phyloP scores from a whole-genome alignment of 2,888 invertebrate genomes.

The Sphaerophoria taeniata region DNA sequence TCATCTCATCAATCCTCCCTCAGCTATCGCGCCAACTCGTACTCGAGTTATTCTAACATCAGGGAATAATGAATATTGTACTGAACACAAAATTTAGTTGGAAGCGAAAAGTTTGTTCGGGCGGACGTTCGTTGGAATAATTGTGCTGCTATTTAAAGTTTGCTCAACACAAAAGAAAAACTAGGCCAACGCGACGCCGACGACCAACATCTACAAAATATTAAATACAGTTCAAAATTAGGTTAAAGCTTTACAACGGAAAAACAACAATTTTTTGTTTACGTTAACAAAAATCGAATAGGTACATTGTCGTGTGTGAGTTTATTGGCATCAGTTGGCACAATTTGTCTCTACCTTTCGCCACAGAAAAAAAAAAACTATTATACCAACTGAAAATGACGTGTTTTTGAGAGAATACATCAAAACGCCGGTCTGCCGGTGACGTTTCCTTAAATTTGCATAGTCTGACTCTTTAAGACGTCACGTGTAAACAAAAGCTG shows the following conservation, averaged over 20 bases:
- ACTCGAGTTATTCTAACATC: slow-evolving; percentile 36
- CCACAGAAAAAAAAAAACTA: background rate
- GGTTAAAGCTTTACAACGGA: background rate
- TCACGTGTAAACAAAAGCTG: background rate
- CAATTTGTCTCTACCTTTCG: slow-evolving; percentile 24
- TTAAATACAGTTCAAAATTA: background rate
- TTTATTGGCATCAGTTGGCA: slow-evolving; percentile 50
- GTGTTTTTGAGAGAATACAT: slow-evolving; percentile 40
- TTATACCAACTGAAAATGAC: slow-evolving; percentile 57
- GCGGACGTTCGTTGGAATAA: slow-evolving; percentile 29
- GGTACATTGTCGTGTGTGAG: slow-evolving; percentile 5
- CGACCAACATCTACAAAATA: background rate
- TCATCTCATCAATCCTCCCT: background rate
- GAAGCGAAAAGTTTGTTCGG: slow-evolving; percentile 40
- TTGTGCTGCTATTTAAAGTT: slow-evolving; percentile 3
- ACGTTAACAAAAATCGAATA: slow-evolving; percentile 42
- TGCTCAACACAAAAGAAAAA: background rate
- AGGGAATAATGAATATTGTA: slow-evolving; percentile 14
- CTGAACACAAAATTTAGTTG: slow-evolving; percentile 38
- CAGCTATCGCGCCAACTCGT: slow-evolving; percentile 49
- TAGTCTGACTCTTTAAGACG: slow-evolving; percentile 5
- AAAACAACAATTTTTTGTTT: background rate
- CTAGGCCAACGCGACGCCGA: slow-evolving; percentile 5
- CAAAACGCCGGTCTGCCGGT: slow-evolving; percentile 24
- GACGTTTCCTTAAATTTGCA: slow-evolving; percentile 21